A percentile compares a stretch with the other conserved stretches of the same genome.
These are phyloP conservation scores for Caenorhabditis becei DNA, from an alignment of 2,888 invertebrate species.

Conservation along the genomic window DNA sequence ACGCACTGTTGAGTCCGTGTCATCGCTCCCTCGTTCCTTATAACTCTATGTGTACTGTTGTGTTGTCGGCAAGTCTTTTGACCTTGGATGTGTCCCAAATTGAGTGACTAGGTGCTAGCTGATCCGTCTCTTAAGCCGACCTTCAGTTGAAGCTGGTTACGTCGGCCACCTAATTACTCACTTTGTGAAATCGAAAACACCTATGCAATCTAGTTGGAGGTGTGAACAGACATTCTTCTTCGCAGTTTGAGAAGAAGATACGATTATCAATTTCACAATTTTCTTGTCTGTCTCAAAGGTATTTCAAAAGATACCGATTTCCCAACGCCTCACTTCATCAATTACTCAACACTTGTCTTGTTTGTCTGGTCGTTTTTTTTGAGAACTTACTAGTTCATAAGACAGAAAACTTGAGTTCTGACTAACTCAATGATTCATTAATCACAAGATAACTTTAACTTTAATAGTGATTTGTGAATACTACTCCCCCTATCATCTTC, in stretches of 20 bases:
- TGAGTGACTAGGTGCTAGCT: conserved; percentile 29
- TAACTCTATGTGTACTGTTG: conserved; percentile 1
- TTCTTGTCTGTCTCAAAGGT: too few species aligned
- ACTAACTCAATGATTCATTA: neutral
- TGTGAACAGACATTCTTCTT: neutral
- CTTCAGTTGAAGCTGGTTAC: conserved; percentile 55
- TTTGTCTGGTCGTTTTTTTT: neutral
- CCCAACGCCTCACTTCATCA: neutral
- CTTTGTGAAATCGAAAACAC: conserved; percentile 11
- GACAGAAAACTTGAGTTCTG: conserved; percentile 1
- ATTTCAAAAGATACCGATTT: too few species aligned
- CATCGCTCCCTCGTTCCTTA: conserved; percentile 20
- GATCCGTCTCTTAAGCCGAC: conserved; percentile 46
- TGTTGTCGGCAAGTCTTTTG: conserved; percentile 44
- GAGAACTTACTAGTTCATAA: neutral
- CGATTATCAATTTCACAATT: too few species aligned
- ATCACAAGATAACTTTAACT: neutral
- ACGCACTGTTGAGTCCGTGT: conserved; percentile 52
- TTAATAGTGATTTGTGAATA: too few species aligned
- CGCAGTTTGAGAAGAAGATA: neutral
- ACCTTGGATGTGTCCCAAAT: conserved; percentile 42
- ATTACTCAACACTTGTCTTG: neutral
- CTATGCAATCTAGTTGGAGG: neutral
- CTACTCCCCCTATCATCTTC: neutral
- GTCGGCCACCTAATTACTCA: conserved; percentile 49